These are phyloP conservation scores for Drepanosiphum platanoidis DNA, from an alignment of 2,888 invertebrate species.

Conservation along the genomic window DNA sequence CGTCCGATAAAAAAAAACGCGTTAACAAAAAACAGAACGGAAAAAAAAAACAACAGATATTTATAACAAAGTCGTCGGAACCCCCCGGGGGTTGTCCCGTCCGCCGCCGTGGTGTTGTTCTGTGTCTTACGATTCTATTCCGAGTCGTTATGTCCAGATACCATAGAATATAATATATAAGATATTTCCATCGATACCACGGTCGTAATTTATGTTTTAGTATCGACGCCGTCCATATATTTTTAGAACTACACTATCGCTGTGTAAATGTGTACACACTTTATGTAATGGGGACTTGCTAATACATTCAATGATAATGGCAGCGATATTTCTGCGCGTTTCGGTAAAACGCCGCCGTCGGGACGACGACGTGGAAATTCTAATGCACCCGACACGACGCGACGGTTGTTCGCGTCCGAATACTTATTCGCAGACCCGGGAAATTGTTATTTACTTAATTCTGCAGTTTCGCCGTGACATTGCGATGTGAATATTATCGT, in stretches of 20 bases:
- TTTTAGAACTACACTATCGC: not conserved
- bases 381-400: not conserved
- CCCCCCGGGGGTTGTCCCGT: too few species aligned
- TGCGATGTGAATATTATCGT: not conserved
- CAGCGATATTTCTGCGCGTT: not conserved
- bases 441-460: not conserved
- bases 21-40: too few species aligned
- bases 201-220: not conserved
- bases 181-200: not conserved
- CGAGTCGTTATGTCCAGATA: conserved; percentile 6
- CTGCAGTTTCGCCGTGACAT: not conserved
- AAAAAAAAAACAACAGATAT: too few species aligned
- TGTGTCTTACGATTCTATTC: not conserved
- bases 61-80: too few species aligned
- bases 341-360: not conserved
- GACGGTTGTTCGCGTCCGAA: not conserved
- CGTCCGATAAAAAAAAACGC: too few species aligned
- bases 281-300: not conserved
- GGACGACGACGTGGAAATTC: not conserved
- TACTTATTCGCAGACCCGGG: not conserved
- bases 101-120: too few species aligned
- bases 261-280: not conserved
- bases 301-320: not conserved
- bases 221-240: not conserved
- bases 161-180: too few species aligned